Percentiles rank a stretch among this genome's conserved stretches.
These are phyloP conservation scores for Phlogophora meticulosa DNA, from an alignment of 2,888 invertebrate genomes.

Conservation along the genomic window DNA sequence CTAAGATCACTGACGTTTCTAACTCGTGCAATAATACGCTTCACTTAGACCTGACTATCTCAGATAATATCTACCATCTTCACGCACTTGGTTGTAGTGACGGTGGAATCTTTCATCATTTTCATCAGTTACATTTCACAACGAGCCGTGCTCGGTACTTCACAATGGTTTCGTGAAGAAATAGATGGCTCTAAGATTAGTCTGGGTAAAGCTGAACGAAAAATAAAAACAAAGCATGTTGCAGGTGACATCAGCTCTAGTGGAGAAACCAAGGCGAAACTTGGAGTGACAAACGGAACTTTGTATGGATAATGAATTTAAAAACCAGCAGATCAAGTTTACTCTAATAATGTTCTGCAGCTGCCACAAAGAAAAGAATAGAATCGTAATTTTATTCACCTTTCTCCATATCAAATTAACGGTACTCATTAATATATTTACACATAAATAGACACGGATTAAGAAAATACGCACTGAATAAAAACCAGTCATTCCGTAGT, in stretches of 20 bases:
- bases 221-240: conserved; percentile 4
- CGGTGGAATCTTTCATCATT: conserved; percentile 63
- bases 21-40: conserved; percentile 27
- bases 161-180: conserved; percentile 64
- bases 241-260: neutral
- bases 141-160: conserved; percentile 26
- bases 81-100: conserved; percentile 53
- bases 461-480: conserved; percentile 1
- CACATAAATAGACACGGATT: conserved; percentile 4
- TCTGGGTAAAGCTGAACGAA: conserved; percentile 22
- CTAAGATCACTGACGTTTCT: conserved; percentile 9
- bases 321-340: conserved; percentile 19
- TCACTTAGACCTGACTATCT: conserved; percentile 36
- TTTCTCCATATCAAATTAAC: conserved; percentile 29
- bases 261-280: neutral
- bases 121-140: conserved; percentile 59
- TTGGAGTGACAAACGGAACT: conserved; percentile 8
- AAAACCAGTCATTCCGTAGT: conserved; percentile 3
- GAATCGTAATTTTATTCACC: conserved; percentile 22
- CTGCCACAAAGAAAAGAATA: conserved; percentile 10
- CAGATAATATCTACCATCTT: conserved; percentile 51
- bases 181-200: conserved; percentile 56
- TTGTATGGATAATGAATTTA: neutral
- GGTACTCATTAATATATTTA: conserved; percentile 9
- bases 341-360: conserved; percentile 18